phyloP scores from a whole-genome alignment of 2,113 vertebrate species.

The human region GRCh38 chr20:42582501-42583000 shows the following conservation, averaged over 20 bases:
- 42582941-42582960: neutral
- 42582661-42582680: neutral
- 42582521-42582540: neutral
- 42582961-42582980: neutral
- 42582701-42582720: neutral
- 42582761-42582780: neutral
- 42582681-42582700: neutral
- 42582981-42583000: neutral
- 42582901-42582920: neutral
- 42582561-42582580: neutral
- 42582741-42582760: neutral
- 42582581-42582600: neutral
- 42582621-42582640: neutral
- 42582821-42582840: neutral
- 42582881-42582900: neutral
- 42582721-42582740: neutral
- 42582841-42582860: neutral
- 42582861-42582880: neutral
- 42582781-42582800: neutral
- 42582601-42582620: neutral
- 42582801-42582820: neutral
- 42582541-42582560: neutral
- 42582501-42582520: neutral
- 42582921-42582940: neutral
- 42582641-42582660: neutral